These are phyloP conservation scores for Drosophila quasianomalipes DNA, from an alignment of 2,888 invertebrate species.

Conservation along the genomic window DNA sequence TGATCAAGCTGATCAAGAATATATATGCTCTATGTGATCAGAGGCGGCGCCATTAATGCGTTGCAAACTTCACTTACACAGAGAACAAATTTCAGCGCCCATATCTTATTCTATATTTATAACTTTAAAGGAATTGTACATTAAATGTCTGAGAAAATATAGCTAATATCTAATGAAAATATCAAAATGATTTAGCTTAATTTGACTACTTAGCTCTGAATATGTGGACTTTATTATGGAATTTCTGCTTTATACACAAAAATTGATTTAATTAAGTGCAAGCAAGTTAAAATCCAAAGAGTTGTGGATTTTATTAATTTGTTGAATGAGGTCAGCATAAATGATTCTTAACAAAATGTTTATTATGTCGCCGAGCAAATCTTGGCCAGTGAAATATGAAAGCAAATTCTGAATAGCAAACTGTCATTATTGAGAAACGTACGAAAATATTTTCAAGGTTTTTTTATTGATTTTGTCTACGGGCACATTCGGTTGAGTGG, in stretches of 20 bases:
- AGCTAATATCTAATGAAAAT: not conserved
- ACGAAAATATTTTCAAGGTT: slow-evolving; percentile 62
- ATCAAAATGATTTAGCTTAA: not conserved
- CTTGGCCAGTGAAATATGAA: slow-evolving; percentile 3
- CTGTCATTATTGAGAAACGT: slow-evolving; percentile 46
- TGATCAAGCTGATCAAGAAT: not conserved
- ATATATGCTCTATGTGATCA: not conserved
- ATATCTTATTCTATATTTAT: not conserved
- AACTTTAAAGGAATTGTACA: not conserved
- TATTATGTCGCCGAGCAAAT: not conserved
- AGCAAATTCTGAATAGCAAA: slow-evolving; percentile 36
- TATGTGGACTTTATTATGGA: not conserved
- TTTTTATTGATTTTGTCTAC: slow-evolving; percentile 64
- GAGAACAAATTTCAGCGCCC: not conserved
- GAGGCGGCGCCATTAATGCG: not conserved
- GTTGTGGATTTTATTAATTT: not conserved
- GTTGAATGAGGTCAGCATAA: not conserved
- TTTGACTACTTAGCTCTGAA: not conserved
- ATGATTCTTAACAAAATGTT: not conserved
- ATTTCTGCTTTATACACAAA: not conserved
- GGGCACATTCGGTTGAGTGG: not conserved
- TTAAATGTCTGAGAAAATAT: not conserved
- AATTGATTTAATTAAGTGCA: not conserved
- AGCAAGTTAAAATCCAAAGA: not conserved
- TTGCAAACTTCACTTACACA: not conserved